Percentiles rank a stretch among this genome's conserved stretches.
phyloP scores from a whole-genome alignment of 2,888 invertebrate species.

The Neoaliturus tenellus region DNA sequence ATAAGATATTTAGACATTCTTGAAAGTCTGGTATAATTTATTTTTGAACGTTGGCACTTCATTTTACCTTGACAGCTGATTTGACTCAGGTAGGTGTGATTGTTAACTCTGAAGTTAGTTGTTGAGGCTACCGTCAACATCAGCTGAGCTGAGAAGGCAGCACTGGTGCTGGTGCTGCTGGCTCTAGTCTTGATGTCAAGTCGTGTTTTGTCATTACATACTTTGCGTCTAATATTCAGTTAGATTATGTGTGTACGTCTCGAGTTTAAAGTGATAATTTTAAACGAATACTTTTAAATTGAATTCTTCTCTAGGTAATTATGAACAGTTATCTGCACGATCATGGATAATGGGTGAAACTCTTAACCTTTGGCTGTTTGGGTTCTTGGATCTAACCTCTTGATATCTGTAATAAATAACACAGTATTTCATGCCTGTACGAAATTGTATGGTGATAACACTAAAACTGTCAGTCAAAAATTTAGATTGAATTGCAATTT shows the following conservation, averaged over 20 bases:
- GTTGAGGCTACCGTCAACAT: neutral
- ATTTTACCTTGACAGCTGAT: neutral
- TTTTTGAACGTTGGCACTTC: neutral
- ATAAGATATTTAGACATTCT: too few species aligned
- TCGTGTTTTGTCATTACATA: too few species aligned
- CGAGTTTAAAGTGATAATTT: neutral
- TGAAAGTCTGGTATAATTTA: neutral
- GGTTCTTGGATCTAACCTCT: slow-evolving; percentile 13
- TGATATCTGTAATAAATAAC: neutral
- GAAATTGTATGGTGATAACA: neutral
- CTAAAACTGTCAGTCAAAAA: neutral
- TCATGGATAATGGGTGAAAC: neutral
- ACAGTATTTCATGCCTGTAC: neutral
- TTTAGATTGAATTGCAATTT: neutral
- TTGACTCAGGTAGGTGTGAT: neutral
- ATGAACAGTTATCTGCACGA: neutral
- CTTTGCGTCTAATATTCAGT: too few species aligned
- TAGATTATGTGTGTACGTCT: neutral
- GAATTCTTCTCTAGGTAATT: slow-evolving; percentile 4
- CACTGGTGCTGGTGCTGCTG: too few species aligned
- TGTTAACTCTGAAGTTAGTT: neutral
- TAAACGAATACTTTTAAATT: neutral
- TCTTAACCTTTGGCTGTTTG: neutral
- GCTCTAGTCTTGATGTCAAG: too few species aligned
- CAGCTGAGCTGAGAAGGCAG: too few species aligned